Base-by-base conservation (phyloP, 2,888 invertebrate species). In the Watsonalla binaria region DNA sequence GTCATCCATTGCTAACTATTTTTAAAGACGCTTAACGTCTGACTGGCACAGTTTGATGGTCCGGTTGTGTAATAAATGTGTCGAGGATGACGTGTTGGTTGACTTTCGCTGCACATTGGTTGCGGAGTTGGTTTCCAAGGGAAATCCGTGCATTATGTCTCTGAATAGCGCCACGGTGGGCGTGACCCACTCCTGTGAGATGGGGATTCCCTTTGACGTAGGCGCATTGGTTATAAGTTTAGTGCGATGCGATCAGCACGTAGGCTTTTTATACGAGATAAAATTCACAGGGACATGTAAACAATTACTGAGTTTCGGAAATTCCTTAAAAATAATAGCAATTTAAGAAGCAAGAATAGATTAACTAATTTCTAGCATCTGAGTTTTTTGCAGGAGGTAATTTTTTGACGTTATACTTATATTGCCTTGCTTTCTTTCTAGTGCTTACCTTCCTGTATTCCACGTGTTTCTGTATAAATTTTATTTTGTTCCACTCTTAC, bases 51-150 rank as follows among this genome's bases (percentile, higher is more conserved):
- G 75, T 77, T 79, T 67, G 62, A 56, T 63, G 66, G 76, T 77
- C 76, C 80, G 77, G 74, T 68, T 65, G 83, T 82, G 82, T 83
- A 88, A 89, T 74, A 71, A 67, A 74, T 74, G 71, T 75, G 75
- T 68, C 69, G 74, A 72, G 71, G 74, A 74, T 86, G 87, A 86
- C 80, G 82, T 75, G 78, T 65, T 57, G 69, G 65, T 61, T 59
- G 72, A 82, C 88, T 88, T 88, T 88, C 88, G 86, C 88, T 73
- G 68, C 62, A 66, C 58, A 61, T 48, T 47, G 49, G 49, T 60
- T 56, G 55, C 58, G 58, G 56, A 59, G 57, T 57, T 58, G 56
- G 61, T 57, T 58, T 63, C 60, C 67, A 66, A 75, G 78, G 84
- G 76, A 86, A 85, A 86, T 72, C 78, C 81, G 72, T 64, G 69